phyloP scores from a whole-genome alignment of 1,140 invertebrate species.

The Pachypsylla venusta region DNA sequence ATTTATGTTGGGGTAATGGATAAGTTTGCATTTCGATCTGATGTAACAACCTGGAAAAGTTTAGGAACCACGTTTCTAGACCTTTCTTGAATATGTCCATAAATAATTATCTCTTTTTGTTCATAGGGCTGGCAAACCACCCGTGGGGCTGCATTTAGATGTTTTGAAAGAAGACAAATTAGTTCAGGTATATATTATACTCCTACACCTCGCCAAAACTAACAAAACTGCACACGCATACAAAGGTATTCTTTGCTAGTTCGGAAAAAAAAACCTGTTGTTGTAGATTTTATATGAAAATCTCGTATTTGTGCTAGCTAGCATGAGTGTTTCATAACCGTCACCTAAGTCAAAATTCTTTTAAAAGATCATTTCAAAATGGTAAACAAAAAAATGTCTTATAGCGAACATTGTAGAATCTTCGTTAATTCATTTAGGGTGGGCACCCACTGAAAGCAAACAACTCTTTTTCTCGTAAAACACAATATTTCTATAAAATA shows the following conservation, averaged over 20 bases:
- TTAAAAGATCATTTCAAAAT: too few species aligned
- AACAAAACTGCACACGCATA: too few species aligned
- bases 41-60: neutral
- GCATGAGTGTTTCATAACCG: neutral
- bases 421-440: too few species aligned
- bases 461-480: too few species aligned
- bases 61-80: neutral
- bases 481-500: too few species aligned
- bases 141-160: constrained; percentile 91
- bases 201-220: neutral
- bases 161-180: constrained; percentile 94
- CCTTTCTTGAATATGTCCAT: too few species aligned
- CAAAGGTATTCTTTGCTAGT: too few species aligned
- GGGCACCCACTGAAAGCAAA: too few species aligned
- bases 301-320: neutral
- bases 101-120: constrained; percentile 29
- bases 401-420: too few species aligned
- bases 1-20: constrained; percentile 2
- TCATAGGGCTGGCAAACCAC: constrained; percentile 91
- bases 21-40: neutral
- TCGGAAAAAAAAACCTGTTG: too few species aligned
- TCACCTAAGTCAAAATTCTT: too few species aligned
- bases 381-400: too few species aligned
- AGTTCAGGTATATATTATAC: constrained; percentile 47
- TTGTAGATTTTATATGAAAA: neutral